These are phyloP conservation scores for Bambusicola thoracicus DNA, from an alignment of 2,113 vertebrate species.

Conservation along the genomic window DNA sequence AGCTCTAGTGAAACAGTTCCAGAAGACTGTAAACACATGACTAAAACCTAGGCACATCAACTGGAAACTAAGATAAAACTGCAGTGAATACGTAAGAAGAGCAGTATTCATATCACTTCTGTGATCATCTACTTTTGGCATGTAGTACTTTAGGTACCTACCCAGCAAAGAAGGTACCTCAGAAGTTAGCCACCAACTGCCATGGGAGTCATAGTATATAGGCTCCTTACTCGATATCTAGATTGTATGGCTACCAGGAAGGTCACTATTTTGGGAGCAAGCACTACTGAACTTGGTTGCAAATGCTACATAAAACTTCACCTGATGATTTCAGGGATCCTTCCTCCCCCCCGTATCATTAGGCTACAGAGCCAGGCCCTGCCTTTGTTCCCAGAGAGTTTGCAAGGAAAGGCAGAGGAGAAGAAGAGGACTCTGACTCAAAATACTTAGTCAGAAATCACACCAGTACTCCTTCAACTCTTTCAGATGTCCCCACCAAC, in stretches of 20 bases:
- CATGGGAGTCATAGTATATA: fast-evolving
- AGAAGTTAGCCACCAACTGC: background rate
- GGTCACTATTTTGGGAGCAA: background rate
- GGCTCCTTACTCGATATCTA: background rate
- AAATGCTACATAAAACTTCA: background rate
- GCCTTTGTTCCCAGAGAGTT: background rate
- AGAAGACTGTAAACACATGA: background rate
- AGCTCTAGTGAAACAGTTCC: slow-evolving; percentile 1
- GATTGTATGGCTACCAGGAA: background rate
- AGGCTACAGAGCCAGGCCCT: background rate
- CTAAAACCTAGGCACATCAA: background rate
- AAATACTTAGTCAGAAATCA: background rate
- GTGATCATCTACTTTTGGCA: background rate
- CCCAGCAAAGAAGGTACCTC: background rate
- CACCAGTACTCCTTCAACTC: background rate
- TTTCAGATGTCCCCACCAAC: background rate
- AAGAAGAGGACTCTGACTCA: background rate
- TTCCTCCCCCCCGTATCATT: background rate
- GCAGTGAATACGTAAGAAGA: background rate
- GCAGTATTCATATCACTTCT: background rate
- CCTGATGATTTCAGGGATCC: background rate
- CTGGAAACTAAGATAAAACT: background rate
- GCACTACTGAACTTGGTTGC: background rate
- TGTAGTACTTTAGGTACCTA: background rate
- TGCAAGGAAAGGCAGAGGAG: background rate